phyloP scores from a whole-genome alignment of 2,113 vertebrate species.

The Scortum barcoo region DNA sequence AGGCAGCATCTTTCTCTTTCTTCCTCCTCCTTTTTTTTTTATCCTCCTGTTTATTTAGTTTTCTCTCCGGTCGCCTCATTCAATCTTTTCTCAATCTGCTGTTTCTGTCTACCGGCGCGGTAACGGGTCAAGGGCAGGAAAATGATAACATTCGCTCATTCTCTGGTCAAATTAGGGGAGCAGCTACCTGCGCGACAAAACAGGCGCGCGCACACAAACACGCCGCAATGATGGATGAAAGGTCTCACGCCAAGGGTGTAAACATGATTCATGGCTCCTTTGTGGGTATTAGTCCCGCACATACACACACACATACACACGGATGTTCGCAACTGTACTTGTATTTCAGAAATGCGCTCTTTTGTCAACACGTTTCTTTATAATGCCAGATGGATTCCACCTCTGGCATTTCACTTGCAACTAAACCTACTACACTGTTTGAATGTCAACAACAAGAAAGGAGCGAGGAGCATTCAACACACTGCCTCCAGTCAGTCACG shows the following conservation, averaged over 20 bases:
- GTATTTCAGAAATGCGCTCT: conserved; percentile 49
- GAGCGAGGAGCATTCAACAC: conserved; percentile 57
- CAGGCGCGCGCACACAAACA: conserved; percentile 32
- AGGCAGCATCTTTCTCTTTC: conserved; percentile 18
- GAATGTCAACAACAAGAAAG: conserved; percentile 76
- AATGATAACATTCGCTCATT: conserved; percentile 81
- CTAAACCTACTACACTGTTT: conserved; percentile 67
- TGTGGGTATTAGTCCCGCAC: conserved; percentile 53
- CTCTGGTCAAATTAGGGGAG: conserved; percentile 70
- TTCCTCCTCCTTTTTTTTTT: neutral
- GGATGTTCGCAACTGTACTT: conserved; percentile 24
- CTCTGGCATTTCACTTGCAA: conserved; percentile 71
- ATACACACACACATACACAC: conserved; percentile 37
- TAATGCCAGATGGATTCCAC: conserved; percentile 69
- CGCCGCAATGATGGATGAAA: conserved; percentile 70
- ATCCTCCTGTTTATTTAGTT: conserved; percentile 57
- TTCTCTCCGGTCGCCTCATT: conserved; percentile 51
- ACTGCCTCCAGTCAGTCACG: conserved; percentile 77
- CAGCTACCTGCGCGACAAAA: conserved; percentile 31
- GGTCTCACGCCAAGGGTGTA: conserved; percentile 65
- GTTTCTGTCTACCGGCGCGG: conserved; percentile 49
- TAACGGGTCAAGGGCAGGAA: conserved; percentile 80
- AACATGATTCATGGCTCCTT: conserved; percentile 75
- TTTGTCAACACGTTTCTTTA: conserved; percentile 68
- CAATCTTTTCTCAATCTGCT: conserved; percentile 67